Evolutionary conservation across 2,113 vertebrate species (phyloP).

Genomic region (Strigops habroptila): DNA sequence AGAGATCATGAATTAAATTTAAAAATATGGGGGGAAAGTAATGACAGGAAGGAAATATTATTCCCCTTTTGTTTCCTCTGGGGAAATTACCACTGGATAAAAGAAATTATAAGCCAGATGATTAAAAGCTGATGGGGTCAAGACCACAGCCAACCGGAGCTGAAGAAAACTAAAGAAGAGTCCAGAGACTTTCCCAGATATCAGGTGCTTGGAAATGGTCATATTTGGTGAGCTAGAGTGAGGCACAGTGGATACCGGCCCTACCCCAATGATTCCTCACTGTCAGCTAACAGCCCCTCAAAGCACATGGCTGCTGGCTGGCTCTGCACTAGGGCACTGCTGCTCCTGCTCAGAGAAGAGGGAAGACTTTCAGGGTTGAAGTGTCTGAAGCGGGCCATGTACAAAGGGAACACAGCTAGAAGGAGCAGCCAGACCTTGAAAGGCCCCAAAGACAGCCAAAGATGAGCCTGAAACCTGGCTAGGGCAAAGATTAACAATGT

Average conservation of each 20-base stretch:
- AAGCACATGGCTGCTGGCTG: not conserved
- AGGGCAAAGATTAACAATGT: not conserved
- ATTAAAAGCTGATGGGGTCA: not conserved
- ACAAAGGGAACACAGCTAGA: not conserved
- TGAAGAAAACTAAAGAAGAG: not conserved
- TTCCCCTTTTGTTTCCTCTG: not conserved
- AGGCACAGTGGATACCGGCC: rapidly evolving
- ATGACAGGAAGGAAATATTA: not conserved
- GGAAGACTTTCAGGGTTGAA: not conserved
- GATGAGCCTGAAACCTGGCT: not conserved
- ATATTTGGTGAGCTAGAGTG: not conserved
- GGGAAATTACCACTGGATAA: not conserved
- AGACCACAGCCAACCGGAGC: not conserved
- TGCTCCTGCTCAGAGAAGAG: not conserved
- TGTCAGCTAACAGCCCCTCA: not conserved
- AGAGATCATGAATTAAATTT: not conserved
- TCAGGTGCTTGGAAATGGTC: not conserved
- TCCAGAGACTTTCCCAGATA: not conserved
- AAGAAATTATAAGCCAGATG: not conserved
- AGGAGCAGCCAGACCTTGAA: not conserved
- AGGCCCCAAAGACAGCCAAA: not conserved
- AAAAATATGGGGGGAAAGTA: not conserved
- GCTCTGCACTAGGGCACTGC: not conserved
- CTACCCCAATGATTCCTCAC: not conserved
- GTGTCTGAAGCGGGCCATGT: not conserved